Base-by-base conservation (phyloP, 64 coral and sea anemone genomes). In the Dendrophyllia cribrosa region DNA sequence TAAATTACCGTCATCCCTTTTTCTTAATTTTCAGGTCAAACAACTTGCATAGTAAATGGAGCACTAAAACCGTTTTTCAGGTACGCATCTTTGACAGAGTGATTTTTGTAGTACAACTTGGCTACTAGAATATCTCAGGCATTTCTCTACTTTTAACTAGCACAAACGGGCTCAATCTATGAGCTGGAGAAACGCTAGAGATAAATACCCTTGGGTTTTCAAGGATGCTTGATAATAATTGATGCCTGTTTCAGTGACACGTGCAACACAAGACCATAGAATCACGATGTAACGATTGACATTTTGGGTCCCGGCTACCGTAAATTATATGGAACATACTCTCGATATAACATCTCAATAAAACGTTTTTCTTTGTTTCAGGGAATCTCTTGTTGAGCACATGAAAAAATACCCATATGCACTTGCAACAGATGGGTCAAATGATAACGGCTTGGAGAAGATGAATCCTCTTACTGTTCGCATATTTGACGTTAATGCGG, bases 361-460 rank as follows among this genome's bases (percentile, higher is more conserved):
- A 73, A 80, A 80, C 51, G 77, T 80, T 62, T 80, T 58, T 80
- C 59, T 80, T 25, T 80, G 21, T 59, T 73, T 88, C 49, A 82
- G 51, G 21, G 6, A 63, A 13, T 44, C 67, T 70, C 65, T 94
- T 11, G 22, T 83, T 44, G 68, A 94, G 66, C 53, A 69, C 67
- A 94, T 94, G 83, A 87, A 87, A 58, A 44, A 51, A 46, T 48
- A 76, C 76, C 76, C 86, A 62, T 94, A 74, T 84, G 88, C 92
- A 84, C 53, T 94, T 24, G 60, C 76, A 62, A 72, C 43, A 5
- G 86, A 94, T 86, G 92, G 85, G 25, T 88, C 85, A 59, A 94
- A 94, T 89, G 92, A 94, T 73, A 72, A 88, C 21, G 92, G 76
- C 24, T 83, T 89, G 61, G 26, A 94, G 49, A 94, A 76, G 74